phyloP scores from a whole-genome alignment of 2,113 vertebrate genomes.

The Hiodon alosoides region DNA sequence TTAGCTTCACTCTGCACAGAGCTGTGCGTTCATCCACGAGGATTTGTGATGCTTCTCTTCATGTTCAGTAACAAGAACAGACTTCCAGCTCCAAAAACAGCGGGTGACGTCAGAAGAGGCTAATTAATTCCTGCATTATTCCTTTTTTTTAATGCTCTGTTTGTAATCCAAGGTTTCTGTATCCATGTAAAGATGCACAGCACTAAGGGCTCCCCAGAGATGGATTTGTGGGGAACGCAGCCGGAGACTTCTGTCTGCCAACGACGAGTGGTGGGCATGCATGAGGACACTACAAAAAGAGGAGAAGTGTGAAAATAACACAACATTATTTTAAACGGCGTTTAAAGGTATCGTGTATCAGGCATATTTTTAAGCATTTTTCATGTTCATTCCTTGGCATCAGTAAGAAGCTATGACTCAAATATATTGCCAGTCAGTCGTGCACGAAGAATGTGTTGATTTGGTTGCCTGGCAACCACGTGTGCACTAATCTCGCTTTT shows the following conservation, averaged over 20 bases:
- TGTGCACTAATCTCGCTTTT: background rate
- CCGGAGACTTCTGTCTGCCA: background rate
- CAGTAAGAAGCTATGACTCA: conserved; percentile 8
- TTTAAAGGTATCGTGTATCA: no score
- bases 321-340: no score
- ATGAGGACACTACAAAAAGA: no score
- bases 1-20: background rate
- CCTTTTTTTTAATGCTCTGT: no score
- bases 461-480: conserved; percentile 17
- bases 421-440: conserved; percentile 17
- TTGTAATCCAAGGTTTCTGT: background rate
- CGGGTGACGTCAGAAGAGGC: no score
- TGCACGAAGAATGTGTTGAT: conserved; percentile 17
- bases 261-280: background rate
- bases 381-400: background rate
- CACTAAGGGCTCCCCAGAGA: no score
- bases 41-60: background rate
- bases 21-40: background rate
- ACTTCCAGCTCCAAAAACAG: no score
- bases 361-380: background rate
- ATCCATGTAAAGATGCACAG: background rate
- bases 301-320: no score
- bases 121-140: no score
- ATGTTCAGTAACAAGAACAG: background rate
- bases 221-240: no score